phyloP scores from a whole-genome alignment of 1,140 invertebrate species.

The Leptopilina clavipes region DNA sequence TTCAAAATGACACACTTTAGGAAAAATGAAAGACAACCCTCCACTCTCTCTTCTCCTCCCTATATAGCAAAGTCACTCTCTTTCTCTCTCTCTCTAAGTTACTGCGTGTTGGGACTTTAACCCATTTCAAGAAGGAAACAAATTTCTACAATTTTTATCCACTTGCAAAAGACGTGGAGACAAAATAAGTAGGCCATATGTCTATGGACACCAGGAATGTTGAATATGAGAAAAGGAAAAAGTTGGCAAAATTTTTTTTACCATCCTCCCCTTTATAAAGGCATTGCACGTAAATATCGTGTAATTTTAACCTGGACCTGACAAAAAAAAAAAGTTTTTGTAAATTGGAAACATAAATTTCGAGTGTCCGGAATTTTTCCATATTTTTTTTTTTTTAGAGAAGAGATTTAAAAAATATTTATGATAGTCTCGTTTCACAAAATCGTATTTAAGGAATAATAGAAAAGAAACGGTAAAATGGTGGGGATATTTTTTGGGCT shows the following conservation, averaged over 20 bases:
- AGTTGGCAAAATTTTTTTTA: neutral
- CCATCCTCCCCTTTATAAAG: too few species aligned
- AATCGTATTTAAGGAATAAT: too few species aligned
- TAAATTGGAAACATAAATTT: neutral
- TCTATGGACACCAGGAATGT: neutral
- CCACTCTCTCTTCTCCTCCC: neutral
- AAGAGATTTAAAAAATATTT: neutral
- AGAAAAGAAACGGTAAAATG: too few species aligned
- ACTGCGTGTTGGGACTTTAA: slow-evolving; percentile 1
- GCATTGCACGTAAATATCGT: neutral
- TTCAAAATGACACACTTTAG: slow-evolving; percentile 16
- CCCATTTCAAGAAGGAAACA: slow-evolving; percentile 17
- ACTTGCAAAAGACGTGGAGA: neutral
- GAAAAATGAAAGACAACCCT: slow-evolving; percentile 1
- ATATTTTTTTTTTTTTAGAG: neutral
- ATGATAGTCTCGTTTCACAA: too few species aligned
- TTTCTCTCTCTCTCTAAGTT: neutral
- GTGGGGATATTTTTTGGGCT: too few species aligned
- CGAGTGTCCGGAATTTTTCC: neutral
- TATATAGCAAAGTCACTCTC: neutral
- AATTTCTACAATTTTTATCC: slow-evolving; percentile 20
- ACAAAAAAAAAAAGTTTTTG: neutral
- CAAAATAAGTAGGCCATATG: neutral
- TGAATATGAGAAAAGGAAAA: neutral
- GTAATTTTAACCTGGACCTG: neutral